Percentiles rank a stretch among this genome's conserved stretches.
These are phyloP conservation scores for Cyclargus thomasi DNA, from an alignment of 1,140 invertebrate species.

Conservation along the genomic window DNA sequence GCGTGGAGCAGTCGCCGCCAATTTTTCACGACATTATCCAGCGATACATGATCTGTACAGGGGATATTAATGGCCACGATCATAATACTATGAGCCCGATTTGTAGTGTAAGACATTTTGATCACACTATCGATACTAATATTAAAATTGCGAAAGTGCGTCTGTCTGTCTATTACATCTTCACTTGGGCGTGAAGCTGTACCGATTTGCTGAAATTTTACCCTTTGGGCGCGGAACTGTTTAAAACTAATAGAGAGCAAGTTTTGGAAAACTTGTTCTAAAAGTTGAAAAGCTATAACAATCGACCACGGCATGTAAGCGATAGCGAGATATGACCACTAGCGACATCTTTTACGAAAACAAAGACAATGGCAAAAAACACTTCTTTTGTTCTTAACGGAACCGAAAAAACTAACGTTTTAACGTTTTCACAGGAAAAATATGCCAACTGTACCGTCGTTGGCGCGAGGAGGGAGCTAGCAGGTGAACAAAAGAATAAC, in stretches of 20 bases:
- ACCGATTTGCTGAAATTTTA: no score
- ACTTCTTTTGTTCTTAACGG: neutral
- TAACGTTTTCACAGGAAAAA: constrained; percentile 42
- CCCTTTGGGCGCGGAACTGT: no score
- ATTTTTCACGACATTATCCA: constrained; percentile 56
- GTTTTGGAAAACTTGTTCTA: no score
- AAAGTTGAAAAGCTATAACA: no score
- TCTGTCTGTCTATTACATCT: no score
- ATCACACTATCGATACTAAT: constrained; percentile 16
- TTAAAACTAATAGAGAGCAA: no score
- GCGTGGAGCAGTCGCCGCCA: constrained; percentile 62
- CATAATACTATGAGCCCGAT: constrained; percentile 47
- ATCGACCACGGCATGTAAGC: no score
- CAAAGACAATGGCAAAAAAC: no score
- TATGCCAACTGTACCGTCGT: constrained; percentile 65
- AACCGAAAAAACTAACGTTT: neutral
- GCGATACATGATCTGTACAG: constrained; percentile 67
- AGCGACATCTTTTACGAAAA: no score
- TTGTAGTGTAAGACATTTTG: constrained; percentile 46
- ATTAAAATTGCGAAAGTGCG: no score
- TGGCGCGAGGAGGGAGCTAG: constrained; percentile 33
- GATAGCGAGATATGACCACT: no score
- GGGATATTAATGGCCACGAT: constrained; percentile 50
- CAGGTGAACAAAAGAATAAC: constrained; percentile 14
- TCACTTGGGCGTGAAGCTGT: no score